Conservation (phyloP, 2,113 vertebrate genomes). For the Corvus hawaiiensis region DNA sequence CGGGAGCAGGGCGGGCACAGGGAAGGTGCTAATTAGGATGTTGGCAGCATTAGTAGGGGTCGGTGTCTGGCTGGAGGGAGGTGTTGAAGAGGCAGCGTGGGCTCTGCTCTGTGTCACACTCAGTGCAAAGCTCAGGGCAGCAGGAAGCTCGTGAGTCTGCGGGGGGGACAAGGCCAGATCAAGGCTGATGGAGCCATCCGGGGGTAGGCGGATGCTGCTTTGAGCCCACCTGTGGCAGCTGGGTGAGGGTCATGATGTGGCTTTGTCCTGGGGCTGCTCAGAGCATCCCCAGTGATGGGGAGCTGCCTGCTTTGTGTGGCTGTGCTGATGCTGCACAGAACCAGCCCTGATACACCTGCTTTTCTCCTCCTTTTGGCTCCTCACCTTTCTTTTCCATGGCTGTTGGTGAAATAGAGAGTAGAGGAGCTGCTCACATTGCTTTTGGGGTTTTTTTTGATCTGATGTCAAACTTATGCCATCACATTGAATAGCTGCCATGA, state of each 20-base stretch:
- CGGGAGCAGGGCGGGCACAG: not conserved
- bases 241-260: not conserved
- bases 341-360: not conserved
- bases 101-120: not conserved
- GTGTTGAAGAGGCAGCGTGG: not conserved
- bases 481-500: not conserved
- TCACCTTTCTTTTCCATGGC: not conserved
- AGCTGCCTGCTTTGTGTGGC: not conserved
- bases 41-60: constrained; percentile 11
- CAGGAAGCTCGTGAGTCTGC: not conserved
- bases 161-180: not conserved
- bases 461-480: not conserved
- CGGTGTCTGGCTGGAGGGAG: not conserved
- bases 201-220: not conserved
- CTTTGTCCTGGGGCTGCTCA: not conserved
- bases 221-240: not conserved
- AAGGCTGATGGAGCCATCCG: not conserved
- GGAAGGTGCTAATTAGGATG: constrained; percentile 25
- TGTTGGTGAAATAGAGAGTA: not conserved
- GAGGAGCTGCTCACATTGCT: not conserved
- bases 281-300: not conserved
- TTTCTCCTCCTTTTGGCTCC: not conserved
- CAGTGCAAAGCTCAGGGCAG: not conserved
- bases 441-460: not conserved
- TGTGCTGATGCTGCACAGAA: not conserved